phyloP scores from a whole-genome alignment of 2,113 vertebrate species.

The Pachyramphus minor region DNA sequence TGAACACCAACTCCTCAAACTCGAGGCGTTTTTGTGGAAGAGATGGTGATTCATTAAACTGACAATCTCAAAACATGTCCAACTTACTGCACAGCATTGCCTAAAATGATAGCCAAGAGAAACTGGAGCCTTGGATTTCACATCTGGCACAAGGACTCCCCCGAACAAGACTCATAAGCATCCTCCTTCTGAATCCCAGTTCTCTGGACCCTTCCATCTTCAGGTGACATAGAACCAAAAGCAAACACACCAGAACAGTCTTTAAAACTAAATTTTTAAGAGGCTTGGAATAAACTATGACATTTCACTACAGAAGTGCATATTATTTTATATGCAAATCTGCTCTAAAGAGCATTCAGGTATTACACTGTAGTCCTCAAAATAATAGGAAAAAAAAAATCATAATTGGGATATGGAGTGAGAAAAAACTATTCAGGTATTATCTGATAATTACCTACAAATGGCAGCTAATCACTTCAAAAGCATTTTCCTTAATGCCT shows the following conservation, averaged over 20 bases:
- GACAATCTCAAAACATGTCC: background rate
- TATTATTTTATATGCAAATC: background rate
- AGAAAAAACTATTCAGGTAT: background rate
- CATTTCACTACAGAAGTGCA: background rate
- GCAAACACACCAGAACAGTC: background rate
- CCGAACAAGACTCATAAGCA: rapidly evolving
- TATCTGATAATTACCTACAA: background rate
- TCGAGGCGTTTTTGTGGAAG: background rate
- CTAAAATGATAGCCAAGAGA: background rate
- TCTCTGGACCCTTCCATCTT: background rate
- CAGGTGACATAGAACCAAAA: background rate
- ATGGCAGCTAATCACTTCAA: background rate
- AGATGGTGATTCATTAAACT: background rate
- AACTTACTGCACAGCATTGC: background rate
- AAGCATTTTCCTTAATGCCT: background rate
- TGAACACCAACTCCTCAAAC: background rate
- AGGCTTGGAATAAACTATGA: background rate
- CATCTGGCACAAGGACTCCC: background rate
- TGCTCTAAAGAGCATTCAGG: background rate
- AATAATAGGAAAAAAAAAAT: background rate
- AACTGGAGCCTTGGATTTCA: background rate
- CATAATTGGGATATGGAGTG: background rate
- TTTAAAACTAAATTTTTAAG: background rate
- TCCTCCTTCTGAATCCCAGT: background rate
- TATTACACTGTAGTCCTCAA: background rate